Percentiles rank a stretch among this genome's conserved stretches.
phyloP scores from a whole-genome alignment of 2,113 vertebrate genomes.

The Tragelaphus strepsiceros region DNA sequence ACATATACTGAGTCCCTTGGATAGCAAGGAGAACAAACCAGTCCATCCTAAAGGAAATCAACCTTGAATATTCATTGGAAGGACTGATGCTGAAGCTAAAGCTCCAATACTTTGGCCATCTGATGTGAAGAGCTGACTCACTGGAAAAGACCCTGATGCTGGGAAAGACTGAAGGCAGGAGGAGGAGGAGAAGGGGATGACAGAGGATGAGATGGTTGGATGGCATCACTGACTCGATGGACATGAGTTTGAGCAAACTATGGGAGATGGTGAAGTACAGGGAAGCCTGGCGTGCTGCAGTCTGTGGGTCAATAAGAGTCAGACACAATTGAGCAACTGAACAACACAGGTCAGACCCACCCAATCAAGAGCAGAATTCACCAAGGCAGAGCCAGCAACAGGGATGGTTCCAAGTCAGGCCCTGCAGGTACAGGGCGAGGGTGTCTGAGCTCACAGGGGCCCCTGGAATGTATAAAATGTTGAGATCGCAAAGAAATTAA shows the following conservation, averaged over 20 bases:
- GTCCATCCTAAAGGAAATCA: neutral
- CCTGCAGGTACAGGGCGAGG: neutral
- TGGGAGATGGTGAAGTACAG: neutral
- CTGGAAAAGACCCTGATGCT: neutral
- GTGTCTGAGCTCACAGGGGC: neutral
- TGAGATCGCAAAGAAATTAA: neutral
- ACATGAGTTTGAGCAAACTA: neutral
- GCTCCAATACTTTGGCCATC: neutral
- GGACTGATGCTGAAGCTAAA: neutral
- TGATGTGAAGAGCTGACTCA: neutral
- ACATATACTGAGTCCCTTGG: neutral
- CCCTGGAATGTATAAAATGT: neutral
- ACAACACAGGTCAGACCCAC: neutral
- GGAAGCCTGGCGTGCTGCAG: neutral
- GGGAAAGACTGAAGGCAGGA: neutral
- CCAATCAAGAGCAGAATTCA: neutral
- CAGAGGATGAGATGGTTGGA: neutral
- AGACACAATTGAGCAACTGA: neutral
- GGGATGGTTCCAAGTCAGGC: fast-evolving
- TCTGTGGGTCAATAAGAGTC: neutral
- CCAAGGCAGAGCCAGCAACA: fast-evolving
- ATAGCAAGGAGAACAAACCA: neutral
- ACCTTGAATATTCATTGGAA: neutral
- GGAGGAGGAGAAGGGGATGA: neutral
- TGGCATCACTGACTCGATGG: neutral